These are phyloP conservation scores for Cricetomys ansorgei DNA, from an alignment of 2,113 vertebrate genomes.

Conservation along the genomic window DNA sequence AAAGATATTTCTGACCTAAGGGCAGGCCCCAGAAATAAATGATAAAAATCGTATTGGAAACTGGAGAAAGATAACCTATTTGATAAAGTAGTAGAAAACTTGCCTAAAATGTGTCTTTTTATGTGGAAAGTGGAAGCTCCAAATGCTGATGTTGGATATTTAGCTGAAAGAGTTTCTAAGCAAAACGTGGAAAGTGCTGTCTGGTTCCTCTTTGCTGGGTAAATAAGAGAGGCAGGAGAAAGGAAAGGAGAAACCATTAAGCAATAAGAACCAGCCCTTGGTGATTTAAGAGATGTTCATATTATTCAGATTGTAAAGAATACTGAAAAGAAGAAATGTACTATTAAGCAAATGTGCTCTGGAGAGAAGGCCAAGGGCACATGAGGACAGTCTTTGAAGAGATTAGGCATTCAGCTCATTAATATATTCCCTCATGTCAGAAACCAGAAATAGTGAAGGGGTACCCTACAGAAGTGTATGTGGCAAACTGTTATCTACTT, in stretches of 20 bases:
- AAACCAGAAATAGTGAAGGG: neutral
- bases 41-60: neutral
- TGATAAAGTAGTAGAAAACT: neutral
- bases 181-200: neutral
- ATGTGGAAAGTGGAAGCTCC: neutral
- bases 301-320: neutral
- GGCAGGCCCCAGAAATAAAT: neutral
- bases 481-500: neutral
- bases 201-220: neutral
- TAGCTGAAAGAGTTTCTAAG: neutral
- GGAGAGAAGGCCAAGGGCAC: neutral
- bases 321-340: neutral
- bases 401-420: neutral
- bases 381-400: neutral
- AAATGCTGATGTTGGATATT: neutral
- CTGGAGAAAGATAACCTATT: neutral
- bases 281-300: neutral
- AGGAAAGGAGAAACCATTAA: neutral
- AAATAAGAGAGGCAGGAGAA: neutral
- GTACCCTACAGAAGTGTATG: neutral
- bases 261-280: neutral
- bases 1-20: no score
- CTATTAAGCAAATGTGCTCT: neutral
- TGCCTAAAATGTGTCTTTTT: neutral
- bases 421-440: neutral